Base-by-base conservation (phyloP, 2,113 vertebrate genomes). In the Agelaius tricolor region DNA sequence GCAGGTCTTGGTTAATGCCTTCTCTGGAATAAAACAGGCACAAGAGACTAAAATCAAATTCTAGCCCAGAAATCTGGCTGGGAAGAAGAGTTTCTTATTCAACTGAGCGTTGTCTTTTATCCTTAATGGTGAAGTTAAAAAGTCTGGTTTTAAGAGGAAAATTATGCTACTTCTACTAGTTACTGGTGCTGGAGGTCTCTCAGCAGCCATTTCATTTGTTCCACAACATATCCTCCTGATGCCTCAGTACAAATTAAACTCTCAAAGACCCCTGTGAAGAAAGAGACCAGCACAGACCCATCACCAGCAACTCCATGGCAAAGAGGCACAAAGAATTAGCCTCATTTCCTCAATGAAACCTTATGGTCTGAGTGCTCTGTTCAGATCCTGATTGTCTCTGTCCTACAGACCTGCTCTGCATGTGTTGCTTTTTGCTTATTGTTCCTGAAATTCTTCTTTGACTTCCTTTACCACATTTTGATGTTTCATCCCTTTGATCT, bases 11-110 rank as follows among this genome's bases (percentile, higher is more conserved):
- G 68, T 98, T 97, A 93, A 97, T 87, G 55, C 98, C 98, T 89
- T 99, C 99, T 96, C 99, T 99, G 96, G n/a, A 98, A 97, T 54
- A 68, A 22, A 96, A 96, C 75, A 57, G 27, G 10, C 20, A 93
- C n/a, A 74, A 54, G 30, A 96, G 49, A 81, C 35, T 66, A 31
- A 43, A 39, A 66, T 69, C 46, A 71, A 93, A 63, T 27, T 54
- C 67, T 30, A 93, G 51, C 15, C 26, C 52, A 71, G 23, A 77
- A 68, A 67, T 44, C 11, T 43, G 20, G 15, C 37, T 49, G 43
- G 24, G 73, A 84, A 91, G 52, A 85, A 43, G 4, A 87, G 24
- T 47, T 94, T 68, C 41, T 73, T 41, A 78, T 4, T 67, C 16
- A 41, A 4, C 7, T 44, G 8, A 31, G 17, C 2, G 0, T 30